These are phyloP conservation scores for Pholis gunnellus DNA, from an alignment of 2,113 vertebrate species.

Conservation along the genomic window DNA sequence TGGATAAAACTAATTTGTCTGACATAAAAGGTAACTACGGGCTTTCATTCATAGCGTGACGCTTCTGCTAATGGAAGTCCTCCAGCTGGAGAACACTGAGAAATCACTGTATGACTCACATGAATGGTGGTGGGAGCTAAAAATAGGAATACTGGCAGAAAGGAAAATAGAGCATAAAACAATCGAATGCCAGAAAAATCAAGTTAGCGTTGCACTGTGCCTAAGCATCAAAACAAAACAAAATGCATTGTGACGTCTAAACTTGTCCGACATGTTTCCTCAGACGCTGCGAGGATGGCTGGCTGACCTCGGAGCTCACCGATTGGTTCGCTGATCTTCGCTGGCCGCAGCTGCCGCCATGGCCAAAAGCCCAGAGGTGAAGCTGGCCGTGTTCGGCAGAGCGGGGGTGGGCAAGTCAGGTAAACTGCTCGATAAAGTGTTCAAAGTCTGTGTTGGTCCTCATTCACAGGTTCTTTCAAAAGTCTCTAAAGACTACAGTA, in stretches of 20 bases:
- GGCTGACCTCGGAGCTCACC: conserved; percentile 67
- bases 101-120: conserved; percentile 7
- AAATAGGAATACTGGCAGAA: background rate
- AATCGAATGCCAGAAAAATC: background rate
- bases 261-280: conserved; percentile 2
- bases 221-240: background rate
- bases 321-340: conserved; percentile 60
- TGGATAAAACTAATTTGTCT: background rate
- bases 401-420: conserved; percentile 98
- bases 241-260: background rate
- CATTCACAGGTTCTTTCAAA: background rate
- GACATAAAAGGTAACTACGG: background rate
- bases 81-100: background rate
- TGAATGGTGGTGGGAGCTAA: background rate
- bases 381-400: conserved; percentile 93
- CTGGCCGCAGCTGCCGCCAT: conserved; percentile 77
- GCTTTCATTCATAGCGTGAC: background rate
- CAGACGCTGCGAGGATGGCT: conserved; percentile 65
- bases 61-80: background rate
- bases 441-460: background rate
- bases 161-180: background rate
- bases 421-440: conserved; percentile 63
- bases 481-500: background rate
- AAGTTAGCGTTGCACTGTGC: background rate
- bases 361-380: conserved; percentile 97